phyloP scores from a whole-genome alignment of 2,888 invertebrate genomes.

The Acronicta aceris region DNA sequence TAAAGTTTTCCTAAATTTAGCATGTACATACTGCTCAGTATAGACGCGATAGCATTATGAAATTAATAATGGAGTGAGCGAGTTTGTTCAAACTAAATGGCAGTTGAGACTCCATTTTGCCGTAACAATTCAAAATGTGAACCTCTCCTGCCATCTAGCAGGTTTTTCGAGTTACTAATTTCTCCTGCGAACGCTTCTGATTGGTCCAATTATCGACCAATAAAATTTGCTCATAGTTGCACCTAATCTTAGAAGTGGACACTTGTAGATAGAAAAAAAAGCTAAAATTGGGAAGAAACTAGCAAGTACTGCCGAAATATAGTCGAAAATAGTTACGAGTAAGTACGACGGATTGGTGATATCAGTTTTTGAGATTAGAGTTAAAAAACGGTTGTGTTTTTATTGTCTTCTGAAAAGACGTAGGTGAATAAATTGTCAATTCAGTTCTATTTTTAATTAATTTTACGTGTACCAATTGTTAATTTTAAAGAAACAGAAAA shows the following conservation, averaged over 20 bases:
- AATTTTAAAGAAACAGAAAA: constrained; percentile 20
- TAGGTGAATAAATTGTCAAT: constrained; percentile 56
- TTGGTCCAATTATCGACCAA: constrained; percentile 80
- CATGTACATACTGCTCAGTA: constrained; percentile 77
- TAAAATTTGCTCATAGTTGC: constrained; percentile 84
- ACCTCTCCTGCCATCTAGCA: constrained; percentile 49
- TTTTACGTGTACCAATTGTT: constrained; percentile 38
- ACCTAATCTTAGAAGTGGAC: constrained; percentile 78
- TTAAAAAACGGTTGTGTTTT: constrained; percentile 58
- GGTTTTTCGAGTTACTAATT: constrained; percentile 55
- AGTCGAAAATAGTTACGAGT: constrained; percentile 61
- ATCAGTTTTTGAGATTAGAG: constrained; percentile 52
- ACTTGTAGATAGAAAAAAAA: constrained; percentile 77
- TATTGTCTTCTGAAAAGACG: constrained; percentile 51
- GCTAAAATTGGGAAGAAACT: constrained; percentile 65
- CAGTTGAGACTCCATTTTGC: constrained; percentile 22
- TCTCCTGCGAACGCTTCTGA: constrained; percentile 71
- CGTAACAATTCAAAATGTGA: constrained; percentile 28
- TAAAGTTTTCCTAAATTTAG: constrained; percentile 66
- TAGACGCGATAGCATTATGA: constrained; percentile 57
- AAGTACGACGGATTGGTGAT: constrained; percentile 54
- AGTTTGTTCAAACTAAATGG: constrained; percentile 44
- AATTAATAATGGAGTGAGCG: constrained; percentile 32
- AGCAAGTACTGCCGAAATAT: constrained; percentile 81
- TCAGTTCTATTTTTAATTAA: constrained; percentile 44